Evolutionary conservation across 2,888 invertebrate species (phyloP).

Genomic region (Agrochola circellaris): DNA sequence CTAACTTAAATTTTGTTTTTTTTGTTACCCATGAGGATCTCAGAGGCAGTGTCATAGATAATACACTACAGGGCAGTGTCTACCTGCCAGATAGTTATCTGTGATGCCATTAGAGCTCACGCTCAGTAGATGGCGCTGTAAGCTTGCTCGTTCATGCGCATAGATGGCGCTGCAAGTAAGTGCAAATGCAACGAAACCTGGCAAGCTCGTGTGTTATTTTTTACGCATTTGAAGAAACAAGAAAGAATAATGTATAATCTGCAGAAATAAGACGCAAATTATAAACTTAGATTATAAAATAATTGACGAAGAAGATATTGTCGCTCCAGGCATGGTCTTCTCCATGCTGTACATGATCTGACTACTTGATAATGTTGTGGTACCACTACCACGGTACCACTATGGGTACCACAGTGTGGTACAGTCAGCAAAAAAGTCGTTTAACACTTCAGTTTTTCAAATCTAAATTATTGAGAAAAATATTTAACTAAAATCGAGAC

Average conservation of each 20-base stretch:
- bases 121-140: conserved; percentile 2
- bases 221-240: neutral
- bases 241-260: neutral
- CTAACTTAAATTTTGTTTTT: neutral
- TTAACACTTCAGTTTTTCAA: neutral
- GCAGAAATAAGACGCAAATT: neutral
- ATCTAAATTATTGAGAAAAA: neutral
- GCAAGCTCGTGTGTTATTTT: neutral
- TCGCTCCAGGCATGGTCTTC: neutral
- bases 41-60: neutral
- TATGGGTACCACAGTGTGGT: neutral
- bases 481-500: neutral
- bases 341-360: neutral
- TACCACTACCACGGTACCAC: neutral
- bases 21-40: neutral
- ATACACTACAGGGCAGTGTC: neutral
- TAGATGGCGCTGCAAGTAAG: conserved; percentile 1
- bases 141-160: neutral
- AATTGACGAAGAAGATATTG: too few relatives aligned
- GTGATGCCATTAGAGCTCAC: neutral
- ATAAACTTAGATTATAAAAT: neutral
- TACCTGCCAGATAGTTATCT: neutral
- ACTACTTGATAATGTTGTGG: neutral
- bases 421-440: neutral
- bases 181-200: neutral